Conservation (phyloP, 2,797 vertebrate species). For the Notamacropus eugenii region DNA sequence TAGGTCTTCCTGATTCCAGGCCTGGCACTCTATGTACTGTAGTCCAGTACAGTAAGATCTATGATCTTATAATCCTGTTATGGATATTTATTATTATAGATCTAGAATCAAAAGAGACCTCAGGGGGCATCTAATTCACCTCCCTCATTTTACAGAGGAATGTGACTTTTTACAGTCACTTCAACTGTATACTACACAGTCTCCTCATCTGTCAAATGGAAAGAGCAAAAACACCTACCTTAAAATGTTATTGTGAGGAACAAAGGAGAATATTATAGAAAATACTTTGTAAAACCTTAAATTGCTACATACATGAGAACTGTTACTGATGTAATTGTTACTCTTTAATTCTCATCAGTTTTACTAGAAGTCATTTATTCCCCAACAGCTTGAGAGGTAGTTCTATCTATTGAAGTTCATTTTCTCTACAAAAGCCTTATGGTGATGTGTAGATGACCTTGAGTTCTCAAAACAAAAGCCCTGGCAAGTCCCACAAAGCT, state of each 20-base stretch:
- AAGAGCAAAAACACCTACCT: neutral
- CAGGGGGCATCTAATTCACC: neutral
- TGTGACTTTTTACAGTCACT: neutral
- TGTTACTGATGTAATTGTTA: neutral
- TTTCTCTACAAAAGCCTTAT: neutral
- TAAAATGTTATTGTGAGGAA: neutral
- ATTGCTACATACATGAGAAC: neutral
- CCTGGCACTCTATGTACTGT: too few species aligned
- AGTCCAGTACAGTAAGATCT: too few species aligned
- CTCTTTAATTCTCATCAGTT: constrained; percentile 31
- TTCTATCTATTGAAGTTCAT: neutral
- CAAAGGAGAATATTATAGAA: neutral
- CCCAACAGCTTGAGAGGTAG: neutral
- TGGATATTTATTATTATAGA: neutral
- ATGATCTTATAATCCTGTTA: too few species aligned
- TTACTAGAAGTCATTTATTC: constrained; percentile 26
- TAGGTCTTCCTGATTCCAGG: too few species aligned
- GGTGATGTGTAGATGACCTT: neutral
- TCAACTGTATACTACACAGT: neutral
- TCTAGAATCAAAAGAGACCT: neutral
- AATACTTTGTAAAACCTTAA: neutral
- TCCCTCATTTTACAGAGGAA: neutral
- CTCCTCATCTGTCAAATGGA: neutral
- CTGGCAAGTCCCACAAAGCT: neutral
- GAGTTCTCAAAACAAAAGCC: neutral